Conservation (phyloP, 2,113 vertebrate species). For the Barnardius zonarius region DNA sequence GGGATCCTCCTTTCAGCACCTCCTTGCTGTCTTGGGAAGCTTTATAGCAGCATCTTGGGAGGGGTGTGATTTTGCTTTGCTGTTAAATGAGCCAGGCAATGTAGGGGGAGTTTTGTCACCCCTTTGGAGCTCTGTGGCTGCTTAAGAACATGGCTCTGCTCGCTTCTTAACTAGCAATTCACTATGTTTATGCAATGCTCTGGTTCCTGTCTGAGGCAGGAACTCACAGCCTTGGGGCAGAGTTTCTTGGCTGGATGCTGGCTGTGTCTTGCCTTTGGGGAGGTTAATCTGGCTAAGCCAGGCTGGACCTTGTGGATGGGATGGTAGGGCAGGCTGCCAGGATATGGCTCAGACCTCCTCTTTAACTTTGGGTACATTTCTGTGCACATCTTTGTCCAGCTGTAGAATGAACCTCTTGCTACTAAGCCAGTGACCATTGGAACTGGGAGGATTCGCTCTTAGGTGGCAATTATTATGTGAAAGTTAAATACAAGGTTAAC, state of each 20-base stretch:
- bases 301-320: background rate
- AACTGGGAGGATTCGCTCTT: background rate
- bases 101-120: rapidly evolving
- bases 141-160: background rate
- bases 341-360: background rate
- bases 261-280: background rate
- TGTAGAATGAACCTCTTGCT: background rate
- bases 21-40: background rate
- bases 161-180: background rate
- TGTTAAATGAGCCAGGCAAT: background rate
- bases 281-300: background rate
- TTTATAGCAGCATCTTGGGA: background rate
- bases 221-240: rapidly evolving
- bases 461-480: background rate
- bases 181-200: background rate
- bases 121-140: background rate
- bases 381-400: background rate
- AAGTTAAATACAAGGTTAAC: background rate
- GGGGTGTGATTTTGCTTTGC: background rate
- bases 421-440: background rate
- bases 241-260: background rate
- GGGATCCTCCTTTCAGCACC: background rate
- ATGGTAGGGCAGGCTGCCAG: background rate
- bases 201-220: background rate
- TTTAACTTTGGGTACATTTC: background rate